Conservation (phyloP, 1,140 invertebrate genomes). For the Mylabris phalerata region DNA sequence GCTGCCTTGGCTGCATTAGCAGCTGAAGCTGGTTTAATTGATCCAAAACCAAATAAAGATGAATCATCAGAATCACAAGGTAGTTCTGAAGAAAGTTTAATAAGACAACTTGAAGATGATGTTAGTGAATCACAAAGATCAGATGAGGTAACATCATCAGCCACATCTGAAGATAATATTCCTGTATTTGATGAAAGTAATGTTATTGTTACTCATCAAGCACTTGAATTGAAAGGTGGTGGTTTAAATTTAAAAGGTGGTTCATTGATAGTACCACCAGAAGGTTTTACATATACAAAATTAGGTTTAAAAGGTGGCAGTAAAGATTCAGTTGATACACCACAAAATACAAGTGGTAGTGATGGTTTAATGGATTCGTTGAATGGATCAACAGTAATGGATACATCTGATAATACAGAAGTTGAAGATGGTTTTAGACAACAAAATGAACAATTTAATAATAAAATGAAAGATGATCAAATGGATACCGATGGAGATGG, state of each 20-base stretch:
- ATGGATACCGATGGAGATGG: neutral
- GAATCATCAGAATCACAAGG: too few species aligned
- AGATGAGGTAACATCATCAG: neutral
- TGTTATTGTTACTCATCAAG: neutral
- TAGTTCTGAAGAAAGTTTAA: neutral
- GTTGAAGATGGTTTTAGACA: conserved; percentile 30
- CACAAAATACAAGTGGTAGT: conserved; percentile 1
- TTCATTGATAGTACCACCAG: conserved; percentile 8
- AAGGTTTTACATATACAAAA: conserved; percentile 7
- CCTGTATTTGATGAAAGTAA: neutral
- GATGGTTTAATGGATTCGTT: conserved; percentile 1
- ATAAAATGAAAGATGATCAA: conserved; percentile 16
- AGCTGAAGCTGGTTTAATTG: conserved; percentile 57
- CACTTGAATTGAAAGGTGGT: neutral
- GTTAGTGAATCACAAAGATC: too few species aligned
- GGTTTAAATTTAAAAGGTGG: conserved; percentile 38
- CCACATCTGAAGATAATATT: neutral
- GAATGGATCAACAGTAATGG: conserved; percentile 3
- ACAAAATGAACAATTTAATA: conserved; percentile 19
- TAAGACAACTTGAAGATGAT: conserved; percentile 5
- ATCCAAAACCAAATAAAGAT: conserved; percentile 47
- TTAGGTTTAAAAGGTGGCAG: conserved; percentile 16
- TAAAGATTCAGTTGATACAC: conserved; percentile 13
- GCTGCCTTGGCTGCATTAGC: conserved; percentile 58
- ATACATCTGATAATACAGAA: conserved; percentile 12